Conservation (phyloP, 1,140 invertebrate genomes). For the Formica selysi region DNA sequence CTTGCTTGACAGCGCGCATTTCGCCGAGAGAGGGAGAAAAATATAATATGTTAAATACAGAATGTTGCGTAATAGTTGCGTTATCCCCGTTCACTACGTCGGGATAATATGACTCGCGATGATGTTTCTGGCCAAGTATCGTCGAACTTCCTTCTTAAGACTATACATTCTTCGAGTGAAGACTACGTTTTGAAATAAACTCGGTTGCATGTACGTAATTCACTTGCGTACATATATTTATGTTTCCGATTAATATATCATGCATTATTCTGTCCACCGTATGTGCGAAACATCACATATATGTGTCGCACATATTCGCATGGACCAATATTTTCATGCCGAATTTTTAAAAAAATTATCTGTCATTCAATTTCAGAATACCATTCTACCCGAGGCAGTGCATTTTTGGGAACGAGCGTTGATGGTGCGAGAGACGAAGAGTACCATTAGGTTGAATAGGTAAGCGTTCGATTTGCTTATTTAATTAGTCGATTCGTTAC, state of each 20-base stretch:
- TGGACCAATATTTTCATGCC: neutral
- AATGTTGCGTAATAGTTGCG: conserved; percentile 35
- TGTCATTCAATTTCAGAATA: conserved; percentile 90
- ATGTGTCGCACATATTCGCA: neutral
- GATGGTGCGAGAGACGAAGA: conserved; percentile 94
- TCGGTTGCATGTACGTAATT: neutral
- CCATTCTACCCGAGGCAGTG: conserved; percentile 95
- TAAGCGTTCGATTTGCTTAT: conserved; percentile 83
- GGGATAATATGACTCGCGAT: conserved; percentile 1
- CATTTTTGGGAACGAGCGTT: conserved; percentile 97
- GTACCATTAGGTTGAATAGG: conserved; percentile 95
- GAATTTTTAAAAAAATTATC: conserved; percentile 13
- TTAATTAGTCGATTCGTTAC: neutral
- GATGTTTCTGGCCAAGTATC: neutral
- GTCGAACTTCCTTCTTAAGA: neutral
- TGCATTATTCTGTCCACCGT: neutral
- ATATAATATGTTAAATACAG: conserved; percentile 25
- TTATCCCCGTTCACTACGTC: neutral
- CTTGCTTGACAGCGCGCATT: conserved; percentile 7
- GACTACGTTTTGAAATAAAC: conserved; percentile 17
- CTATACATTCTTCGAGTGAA: neutral
- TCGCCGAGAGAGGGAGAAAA: neutral
- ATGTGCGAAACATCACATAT: neutral
- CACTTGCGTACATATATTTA: neutral
- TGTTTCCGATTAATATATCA: neutral